Percentiles rank a stretch among this genome's conserved stretches.
Evolutionary conservation across 2,113 vertebrate species (phyloP).

Genomic region (Mus spicilegus): DNA sequence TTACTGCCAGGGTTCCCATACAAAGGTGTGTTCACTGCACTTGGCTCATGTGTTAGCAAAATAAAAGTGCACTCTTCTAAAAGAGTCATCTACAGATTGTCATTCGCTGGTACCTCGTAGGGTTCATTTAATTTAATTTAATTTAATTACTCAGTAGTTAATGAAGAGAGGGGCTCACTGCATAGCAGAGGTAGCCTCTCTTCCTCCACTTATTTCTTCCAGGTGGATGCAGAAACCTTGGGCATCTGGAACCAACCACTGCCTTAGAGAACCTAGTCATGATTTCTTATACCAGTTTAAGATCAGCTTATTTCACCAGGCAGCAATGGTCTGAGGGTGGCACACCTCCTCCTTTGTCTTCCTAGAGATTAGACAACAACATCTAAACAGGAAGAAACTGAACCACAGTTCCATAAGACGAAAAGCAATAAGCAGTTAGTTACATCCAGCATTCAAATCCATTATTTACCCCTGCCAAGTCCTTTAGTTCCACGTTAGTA

Average conservation of each 20-base stretch:
- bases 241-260: neutral
- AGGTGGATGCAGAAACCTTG: slow-evolving; percentile 5
- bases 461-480: neutral
- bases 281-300: neutral
- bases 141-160: neutral
- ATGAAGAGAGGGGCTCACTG: neutral
- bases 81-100: neutral
- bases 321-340: neutral
- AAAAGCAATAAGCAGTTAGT: slow-evolving; percentile 1
- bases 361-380: no score
- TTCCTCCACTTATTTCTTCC: slow-evolving; percentile 14
- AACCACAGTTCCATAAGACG: neutral
- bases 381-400: neutral
- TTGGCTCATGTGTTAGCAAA: slow-evolving; percentile 11
- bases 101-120: neutral
- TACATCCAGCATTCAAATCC: neutral
- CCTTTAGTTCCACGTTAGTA: neutral
- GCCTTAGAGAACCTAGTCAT: neutral
- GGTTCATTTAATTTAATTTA: neutral
- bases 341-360: neutral
- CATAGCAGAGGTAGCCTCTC: neutral
- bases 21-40: neutral
- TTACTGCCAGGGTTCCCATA: slow-evolving; percentile 28
- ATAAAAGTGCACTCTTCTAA: neutral
- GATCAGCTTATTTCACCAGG: neutral